Base-by-base conservation (phyloP, 2,888 invertebrate genomes). In the Tiliacea aurago region DNA sequence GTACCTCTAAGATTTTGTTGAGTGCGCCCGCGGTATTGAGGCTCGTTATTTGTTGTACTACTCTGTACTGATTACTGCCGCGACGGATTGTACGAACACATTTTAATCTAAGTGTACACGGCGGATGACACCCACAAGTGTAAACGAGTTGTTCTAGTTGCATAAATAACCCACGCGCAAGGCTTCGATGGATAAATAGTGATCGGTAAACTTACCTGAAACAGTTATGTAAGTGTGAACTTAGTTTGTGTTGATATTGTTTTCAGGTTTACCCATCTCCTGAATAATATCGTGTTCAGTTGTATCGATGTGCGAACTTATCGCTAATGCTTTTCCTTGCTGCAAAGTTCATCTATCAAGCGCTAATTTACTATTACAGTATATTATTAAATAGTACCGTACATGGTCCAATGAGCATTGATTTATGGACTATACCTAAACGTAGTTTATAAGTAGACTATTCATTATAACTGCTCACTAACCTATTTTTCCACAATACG, bases 1-100 rank as follows among this genome's bases (percentile, higher is more conserved):
- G 62, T 11, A 51, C 63, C 72, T 74, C 51, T 63, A 73, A 75
- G 78, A 69, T 63, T 58, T n/a, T n/a, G n/a, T n/a, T n/a, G n/a
- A n/a, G 78, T 63, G 66, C 49, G 73, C 55, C 37, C 41, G 13
- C 65, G 23, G 55, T 80, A 79, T 80, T 73, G 74, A 83, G 73
- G 43, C 33, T 53, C 28, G 56, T 58, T 73, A 51, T 65, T 68
- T 61, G 69, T 62, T 66, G 83, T 61, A 41, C 58, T n/a, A 53
- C 23, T 53, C 65, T n/a, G 70, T 23, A n/a, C 53, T 71, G 43
- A 83, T 78, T 83, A 61, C 79, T 23, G 79, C 20, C 33, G 18
- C 63, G 13, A 20, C 11, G 5, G 23, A 9, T 23, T 13, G 49
- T n/a, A 45, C 10, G 18, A 23, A 28, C 62, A 47, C 47, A 23